phyloP scores from a whole-genome alignment of 2,797 vertebrate species.

The Esox lucius region DNA sequence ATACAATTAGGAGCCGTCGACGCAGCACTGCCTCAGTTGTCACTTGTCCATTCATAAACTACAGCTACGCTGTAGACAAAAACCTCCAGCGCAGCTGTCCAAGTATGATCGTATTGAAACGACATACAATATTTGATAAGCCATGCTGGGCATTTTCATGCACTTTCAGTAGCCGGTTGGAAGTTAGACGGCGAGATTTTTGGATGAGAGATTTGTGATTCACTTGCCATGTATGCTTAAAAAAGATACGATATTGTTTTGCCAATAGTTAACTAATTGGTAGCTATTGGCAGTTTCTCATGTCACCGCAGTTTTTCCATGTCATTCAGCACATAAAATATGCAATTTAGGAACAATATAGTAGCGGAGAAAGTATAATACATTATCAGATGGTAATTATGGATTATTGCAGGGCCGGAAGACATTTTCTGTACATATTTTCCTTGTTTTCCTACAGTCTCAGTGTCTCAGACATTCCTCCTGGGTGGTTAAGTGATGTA shows the following conservation, averaged over 20 bases:
- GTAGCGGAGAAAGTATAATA: constrained; percentile 19
- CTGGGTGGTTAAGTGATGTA: constrained; percentile 1
- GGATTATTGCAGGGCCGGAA: constrained; percentile 19
- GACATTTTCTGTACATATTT: constrained; percentile 29
- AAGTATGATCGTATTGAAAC: constrained; percentile 27
- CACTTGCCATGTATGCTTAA: background rate
- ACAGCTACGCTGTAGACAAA: constrained; percentile 39
- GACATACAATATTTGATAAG: constrained; percentile 28
- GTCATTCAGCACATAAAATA: no score
- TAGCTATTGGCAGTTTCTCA: background rate
- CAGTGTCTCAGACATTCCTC: constrained; percentile 3
- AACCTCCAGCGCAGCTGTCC: constrained; percentile 7
- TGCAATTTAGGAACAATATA: constrained; percentile 28
- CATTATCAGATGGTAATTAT: constrained; percentile 32
- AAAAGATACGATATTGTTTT: background rate
- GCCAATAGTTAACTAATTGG: background rate
- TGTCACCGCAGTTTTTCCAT: no score
- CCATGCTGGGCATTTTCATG: constrained; percentile 12
- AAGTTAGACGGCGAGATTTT: background rate
- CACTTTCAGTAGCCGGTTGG: background rate
- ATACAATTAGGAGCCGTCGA: constrained; percentile 62
- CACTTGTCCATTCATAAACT: constrained; percentile 51
- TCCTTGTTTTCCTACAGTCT: background rate
- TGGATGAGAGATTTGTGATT: background rate
- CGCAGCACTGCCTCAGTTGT: constrained; percentile 54